Conservation (phyloP, 2,888 invertebrate species). For the Pycnomerus fuliginosus region DNA sequence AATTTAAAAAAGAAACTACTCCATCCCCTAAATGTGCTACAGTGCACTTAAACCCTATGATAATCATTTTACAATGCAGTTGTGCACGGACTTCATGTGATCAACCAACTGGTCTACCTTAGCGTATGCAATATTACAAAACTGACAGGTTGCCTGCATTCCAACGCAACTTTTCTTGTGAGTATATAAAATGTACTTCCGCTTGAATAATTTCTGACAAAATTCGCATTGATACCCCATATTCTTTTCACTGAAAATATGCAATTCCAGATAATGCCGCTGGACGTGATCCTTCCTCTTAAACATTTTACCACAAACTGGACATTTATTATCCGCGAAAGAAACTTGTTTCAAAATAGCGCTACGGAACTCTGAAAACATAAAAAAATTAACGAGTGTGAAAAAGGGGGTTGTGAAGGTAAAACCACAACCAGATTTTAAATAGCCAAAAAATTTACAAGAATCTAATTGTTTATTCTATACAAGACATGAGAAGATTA, state of each 20-base stretch:
- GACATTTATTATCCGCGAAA: slow-evolving; percentile 35
- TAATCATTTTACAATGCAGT: slow-evolving; percentile 20
- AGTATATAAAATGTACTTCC: slow-evolving; percentile 39
- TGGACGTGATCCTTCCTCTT: slow-evolving; percentile 42
- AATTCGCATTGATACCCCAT: slow-evolving; percentile 32
- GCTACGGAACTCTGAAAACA: slow-evolving; percentile 24
- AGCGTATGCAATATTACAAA: slow-evolving; percentile 12
- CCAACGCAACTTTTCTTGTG: slow-evolving; percentile 35
- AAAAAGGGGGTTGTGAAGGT: not conserved
- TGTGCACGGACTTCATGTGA: slow-evolving; percentile 23
- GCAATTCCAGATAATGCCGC: slow-evolving; percentile 29
- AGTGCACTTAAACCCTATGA: not conserved
- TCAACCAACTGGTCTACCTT: slow-evolving; percentile 9
- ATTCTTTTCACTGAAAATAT: slow-evolving; percentile 25
- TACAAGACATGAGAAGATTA: slow-evolving; percentile 10
- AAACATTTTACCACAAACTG: slow-evolving; percentile 40
- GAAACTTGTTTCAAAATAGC: slow-evolving; percentile 26
- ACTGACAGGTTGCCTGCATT: slow-evolving; percentile 8
- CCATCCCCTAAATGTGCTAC: no score
- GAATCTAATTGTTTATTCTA: not conserved
- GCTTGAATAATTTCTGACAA: slow-evolving; percentile 38
- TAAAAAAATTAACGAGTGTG: slow-evolving; percentile 2
- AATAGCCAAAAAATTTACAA: not conserved
- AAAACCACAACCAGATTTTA: slow-evolving; percentile 11
- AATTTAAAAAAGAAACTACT: no score